phyloP scores from a whole-genome alignment of 1,140 invertebrate species.

The Drosophila jambulina region DNA sequence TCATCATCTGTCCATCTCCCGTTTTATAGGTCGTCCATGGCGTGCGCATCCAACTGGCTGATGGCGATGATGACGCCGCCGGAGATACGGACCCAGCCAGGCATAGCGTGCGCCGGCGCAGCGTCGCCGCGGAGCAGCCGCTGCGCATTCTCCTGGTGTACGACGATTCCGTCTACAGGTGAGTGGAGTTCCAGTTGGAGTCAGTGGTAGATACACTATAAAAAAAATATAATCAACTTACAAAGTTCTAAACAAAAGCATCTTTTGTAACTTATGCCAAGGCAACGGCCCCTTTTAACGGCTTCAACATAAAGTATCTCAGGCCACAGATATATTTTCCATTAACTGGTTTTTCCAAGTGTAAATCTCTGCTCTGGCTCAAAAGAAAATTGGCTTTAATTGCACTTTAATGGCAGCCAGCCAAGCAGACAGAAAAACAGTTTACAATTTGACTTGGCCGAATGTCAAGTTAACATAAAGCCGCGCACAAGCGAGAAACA shows the following conservation, averaged over 20 bases:
- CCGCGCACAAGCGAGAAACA: slow-evolving; percentile 40
- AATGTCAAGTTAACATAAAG: slow-evolving; percentile 75
- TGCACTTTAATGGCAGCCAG: slow-evolving; percentile 70
- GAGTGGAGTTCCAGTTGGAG: slow-evolving; percentile 71
- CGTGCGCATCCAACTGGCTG: slow-evolving; percentile 88
- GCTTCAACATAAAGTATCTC: neutral
- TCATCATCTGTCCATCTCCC: slow-evolving; percentile 34
- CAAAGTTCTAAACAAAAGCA: neutral
- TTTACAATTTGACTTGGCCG: slow-evolving; percentile 70
- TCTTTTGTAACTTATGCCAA: neutral
- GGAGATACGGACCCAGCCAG: slow-evolving; percentile 77
- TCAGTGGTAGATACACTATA: neutral
- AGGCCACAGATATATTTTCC: no score
- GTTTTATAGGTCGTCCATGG: slow-evolving; percentile 91
- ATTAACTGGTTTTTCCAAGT: slow-evolving; percentile 1
- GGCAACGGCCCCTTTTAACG: neutral
- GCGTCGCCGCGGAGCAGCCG: slow-evolving; percentile 90
- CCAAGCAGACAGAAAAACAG: slow-evolving; percentile 58
- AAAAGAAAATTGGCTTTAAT: slow-evolving; percentile 63
- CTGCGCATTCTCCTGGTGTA: slow-evolving; percentile 95
- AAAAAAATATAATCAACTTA: neutral
- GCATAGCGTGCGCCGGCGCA: slow-evolving; percentile 92
- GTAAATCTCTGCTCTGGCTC: slow-evolving; percentile 19
- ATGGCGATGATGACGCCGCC: slow-evolving; percentile 47
- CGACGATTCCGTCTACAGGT: slow-evolving; percentile 95